Evolutionary conservation across 53 echinoderm and acorn worm species (phyloP).

Genomic region (Holothuria scabra): DNA sequence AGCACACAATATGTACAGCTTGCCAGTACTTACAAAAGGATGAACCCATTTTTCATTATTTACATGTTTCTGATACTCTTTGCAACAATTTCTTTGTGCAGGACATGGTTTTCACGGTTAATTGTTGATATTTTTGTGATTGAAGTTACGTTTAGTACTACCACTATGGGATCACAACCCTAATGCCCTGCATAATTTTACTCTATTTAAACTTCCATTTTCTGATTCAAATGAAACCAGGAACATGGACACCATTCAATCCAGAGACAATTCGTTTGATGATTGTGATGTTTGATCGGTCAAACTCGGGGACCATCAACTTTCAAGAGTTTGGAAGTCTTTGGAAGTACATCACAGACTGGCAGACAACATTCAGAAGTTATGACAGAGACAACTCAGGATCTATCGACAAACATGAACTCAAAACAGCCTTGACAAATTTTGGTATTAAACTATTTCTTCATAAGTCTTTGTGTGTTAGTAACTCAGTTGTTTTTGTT

Average conservation of each 20-base stretch:
- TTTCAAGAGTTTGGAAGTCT: conserved; percentile 98
- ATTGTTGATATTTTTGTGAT: too few relatives aligned
- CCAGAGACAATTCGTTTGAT: conserved; percentile 97
- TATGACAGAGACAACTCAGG: conserved; percentile 98
- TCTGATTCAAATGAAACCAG: conserved; percentile 38
- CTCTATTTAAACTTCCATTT: background rate
- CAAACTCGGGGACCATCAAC: conserved; percentile 82
- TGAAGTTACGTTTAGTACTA: too few relatives aligned
- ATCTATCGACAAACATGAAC: conserved; percentile 88
- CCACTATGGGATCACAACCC: too few relatives aligned
- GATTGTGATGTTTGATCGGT: conserved; percentile 99
- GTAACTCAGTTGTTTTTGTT: too few relatives aligned
- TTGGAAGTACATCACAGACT: conserved; percentile 99
- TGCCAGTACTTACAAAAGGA: too few relatives aligned
- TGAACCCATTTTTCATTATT: too few relatives aligned
- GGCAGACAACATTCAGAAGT: conserved; percentile 88
- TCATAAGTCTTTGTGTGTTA: background rate
- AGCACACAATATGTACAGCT: too few relatives aligned
- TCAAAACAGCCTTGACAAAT: conserved; percentile 83
- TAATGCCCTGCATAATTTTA: too few relatives aligned
- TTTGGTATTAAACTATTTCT: conserved; percentile 63
- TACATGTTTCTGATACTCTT: too few relatives aligned
- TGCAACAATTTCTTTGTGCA: too few relatives aligned
- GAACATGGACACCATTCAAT: conserved; percentile 96
- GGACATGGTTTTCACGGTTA: too few relatives aligned